A percentile compares a stretch with the other conserved stretches of the same genome.
These are phyloP conservation scores for Myripristis murdjan DNA, from an alignment of 2,797 vertebrate genomes.

Conservation along the genomic window DNA sequence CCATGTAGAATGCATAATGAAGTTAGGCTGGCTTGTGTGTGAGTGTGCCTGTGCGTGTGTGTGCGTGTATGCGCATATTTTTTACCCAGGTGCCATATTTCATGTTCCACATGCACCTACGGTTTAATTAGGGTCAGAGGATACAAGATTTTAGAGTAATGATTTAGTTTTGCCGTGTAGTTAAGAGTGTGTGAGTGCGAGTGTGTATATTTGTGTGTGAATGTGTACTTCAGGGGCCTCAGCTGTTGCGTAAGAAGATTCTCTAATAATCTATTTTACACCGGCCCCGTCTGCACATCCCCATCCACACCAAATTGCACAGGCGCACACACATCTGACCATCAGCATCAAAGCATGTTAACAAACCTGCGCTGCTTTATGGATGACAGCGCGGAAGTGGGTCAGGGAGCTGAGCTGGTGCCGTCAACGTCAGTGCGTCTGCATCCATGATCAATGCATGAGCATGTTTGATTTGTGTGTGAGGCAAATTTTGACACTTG, in stretches of 20 bases:
- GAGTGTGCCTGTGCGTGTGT: not conserved
- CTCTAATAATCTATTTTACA: conserved; percentile 42
- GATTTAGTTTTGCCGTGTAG: conserved; percentile 46
- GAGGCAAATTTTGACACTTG: not conserved
- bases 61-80: conserved; percentile 4
- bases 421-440: not conserved
- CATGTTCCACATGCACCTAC: conserved; percentile 27
- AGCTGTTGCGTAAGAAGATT: conserved; percentile 17
- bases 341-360: not conserved
- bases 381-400: not conserved
- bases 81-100: conserved; percentile 2
- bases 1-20: not conserved
- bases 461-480: not conserved
- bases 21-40: not conserved
- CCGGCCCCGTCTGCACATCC: conserved; percentile 3
- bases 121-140: conserved; percentile 55
- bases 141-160: conserved; percentile 37
- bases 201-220: not conserved
- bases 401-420: conserved; percentile 4
- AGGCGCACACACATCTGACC: not conserved
- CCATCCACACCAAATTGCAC: conserved; percentile 13
- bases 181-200: conserved; percentile 30
- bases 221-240: conserved; percentile 5
- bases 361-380: conserved; percentile 24
- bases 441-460: not conserved